Conservation (phyloP, 2,888 invertebrate genomes). For the Lasius fuliginosus region DNA sequence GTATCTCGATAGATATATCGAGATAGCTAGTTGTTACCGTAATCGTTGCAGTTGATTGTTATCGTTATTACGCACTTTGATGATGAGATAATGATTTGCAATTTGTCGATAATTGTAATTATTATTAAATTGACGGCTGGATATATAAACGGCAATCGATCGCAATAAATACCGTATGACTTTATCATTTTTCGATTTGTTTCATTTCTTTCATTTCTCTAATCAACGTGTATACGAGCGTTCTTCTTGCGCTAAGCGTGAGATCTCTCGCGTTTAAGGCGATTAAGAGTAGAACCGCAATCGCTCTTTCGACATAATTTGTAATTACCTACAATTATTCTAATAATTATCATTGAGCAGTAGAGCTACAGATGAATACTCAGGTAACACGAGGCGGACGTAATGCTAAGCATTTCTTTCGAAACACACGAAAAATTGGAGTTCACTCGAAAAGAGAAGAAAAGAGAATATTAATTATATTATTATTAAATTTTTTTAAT, state of each 20-base stretch:
- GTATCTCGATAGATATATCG: neutral
- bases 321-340: constrained; percentile 28
- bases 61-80: neutral
- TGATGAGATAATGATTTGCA: neutral
- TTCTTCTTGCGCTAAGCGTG: neutral
- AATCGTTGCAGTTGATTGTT: constrained; percentile 1
- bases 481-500: neutral
- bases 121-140: constrained; percentile 2
- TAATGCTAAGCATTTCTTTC: constrained; percentile 12
- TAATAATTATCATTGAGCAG: constrained; percentile 47
- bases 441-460: neutral
- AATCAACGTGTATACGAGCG: neutral
- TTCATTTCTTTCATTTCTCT: neutral
- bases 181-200: neutral
- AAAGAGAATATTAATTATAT: neutral
- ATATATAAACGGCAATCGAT: constrained; percentile 14
- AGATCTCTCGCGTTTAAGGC: constrained; percentile 27
- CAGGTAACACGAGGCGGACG: constrained; percentile 44
- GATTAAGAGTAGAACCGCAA: constrained; percentile 23
- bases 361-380: constrained; percentile 31
- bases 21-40: constrained; percentile 2
- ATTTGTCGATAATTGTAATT: constrained; percentile 11
- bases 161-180: neutral
- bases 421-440: constrained; percentile 26
- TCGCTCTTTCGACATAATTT: constrained; percentile 20